A percentile compares a stretch with the other conserved stretches of the same genome.
phyloP scores from a whole-genome alignment of 2,888 invertebrate species.

The Cryptus viduatorius region DNA sequence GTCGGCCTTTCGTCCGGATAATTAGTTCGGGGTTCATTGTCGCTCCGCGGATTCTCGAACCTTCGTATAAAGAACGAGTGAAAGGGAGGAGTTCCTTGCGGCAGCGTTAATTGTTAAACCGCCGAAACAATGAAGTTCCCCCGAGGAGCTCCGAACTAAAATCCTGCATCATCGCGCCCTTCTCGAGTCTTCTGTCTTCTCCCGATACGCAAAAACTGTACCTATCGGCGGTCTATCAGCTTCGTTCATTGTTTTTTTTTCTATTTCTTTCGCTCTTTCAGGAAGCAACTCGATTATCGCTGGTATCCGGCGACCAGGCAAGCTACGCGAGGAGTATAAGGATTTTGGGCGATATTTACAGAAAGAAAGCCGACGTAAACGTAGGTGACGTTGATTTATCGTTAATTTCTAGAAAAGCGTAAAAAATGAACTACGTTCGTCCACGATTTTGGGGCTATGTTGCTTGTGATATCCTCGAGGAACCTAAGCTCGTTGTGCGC shows the following conservation, averaged over 20 bases:
- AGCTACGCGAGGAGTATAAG: slow-evolving; percentile 93
- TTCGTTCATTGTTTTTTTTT: slow-evolving; percentile 36
- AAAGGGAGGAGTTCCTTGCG: slow-evolving; percentile 15
- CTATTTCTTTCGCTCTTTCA: slow-evolving; percentile 81
- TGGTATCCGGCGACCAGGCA: slow-evolving; percentile 94
- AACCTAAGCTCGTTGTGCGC: slow-evolving; percentile 14
- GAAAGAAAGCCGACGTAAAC: slow-evolving; percentile 93
- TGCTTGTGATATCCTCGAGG: slow-evolving; percentile 3
- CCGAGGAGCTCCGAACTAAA: not conserved
- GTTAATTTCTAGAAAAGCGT: not conserved
- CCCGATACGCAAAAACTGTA: not conserved
- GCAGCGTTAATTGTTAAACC: slow-evolving; percentile 54
- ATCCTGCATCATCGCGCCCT: not conserved
- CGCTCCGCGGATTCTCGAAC: slow-evolving; percentile 18
- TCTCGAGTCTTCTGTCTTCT: not conserved
- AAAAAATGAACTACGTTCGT: too few species aligned
- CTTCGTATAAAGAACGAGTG: not conserved
- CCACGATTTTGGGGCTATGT: too few species aligned
- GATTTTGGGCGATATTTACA: slow-evolving; percentile 94
- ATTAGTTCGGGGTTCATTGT: slow-evolving; percentile 62
- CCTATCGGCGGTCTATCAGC: not conserved
- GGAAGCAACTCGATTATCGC: slow-evolving; percentile 92
- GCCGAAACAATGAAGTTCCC: slow-evolving; percentile 44
- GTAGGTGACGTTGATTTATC: slow-evolving; percentile 85
- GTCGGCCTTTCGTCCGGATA: slow-evolving; percentile 38